Evolutionary conservation across 1,140 invertebrate genomes (phyloP), one percentile per base, ranked within the genome.

Genomic region (Potamilus streckersoni): DNA sequence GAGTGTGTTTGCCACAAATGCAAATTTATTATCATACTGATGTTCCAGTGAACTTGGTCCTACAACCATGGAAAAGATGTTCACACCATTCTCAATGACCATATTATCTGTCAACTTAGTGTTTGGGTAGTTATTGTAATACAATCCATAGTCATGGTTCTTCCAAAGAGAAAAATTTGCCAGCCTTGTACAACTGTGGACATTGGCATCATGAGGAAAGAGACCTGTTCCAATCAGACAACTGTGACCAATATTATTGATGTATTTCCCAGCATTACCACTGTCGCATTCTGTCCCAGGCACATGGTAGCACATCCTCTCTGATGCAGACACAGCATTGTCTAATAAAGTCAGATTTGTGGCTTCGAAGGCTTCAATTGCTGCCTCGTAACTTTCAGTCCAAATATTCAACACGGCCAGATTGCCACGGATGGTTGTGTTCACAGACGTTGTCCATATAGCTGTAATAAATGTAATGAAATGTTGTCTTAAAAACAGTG

Each of bases 321-420:
- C 85, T 16, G 82, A 75, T 14, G 82, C 84, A 59, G 85, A 75
- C 16, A 88, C 82, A 14, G 81, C 71, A 71, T 88, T 88, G 23
- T 78, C 77, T 38, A 72, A 56, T 3, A 89, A 23, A 1, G 80
- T 74, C 4, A 86, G 71, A 17, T 80, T 70, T 1, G 31, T 70
- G 14, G 76, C 71, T 1, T 55, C 2, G 3, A 64, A 62, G 16
- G 82, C 81, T 58, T 87, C 82, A 27, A 89, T 83, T 6, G 80
- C 77, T 13, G 80, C 84, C 19, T 80, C 69, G 57, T 75, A 85
- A 8, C 74, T 11, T 49, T 49, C 38, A 49, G 38, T 49, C 38
- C 38, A 49, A 49, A 49, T 49, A 11, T 49, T 49, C 38, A 49
- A 11, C 38, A 49, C 38, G 6, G 38, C 38, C 38, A 49, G 38